Conservation (phyloP, 2,888 invertebrate genomes). For the Agrilus cyanescens region DNA sequence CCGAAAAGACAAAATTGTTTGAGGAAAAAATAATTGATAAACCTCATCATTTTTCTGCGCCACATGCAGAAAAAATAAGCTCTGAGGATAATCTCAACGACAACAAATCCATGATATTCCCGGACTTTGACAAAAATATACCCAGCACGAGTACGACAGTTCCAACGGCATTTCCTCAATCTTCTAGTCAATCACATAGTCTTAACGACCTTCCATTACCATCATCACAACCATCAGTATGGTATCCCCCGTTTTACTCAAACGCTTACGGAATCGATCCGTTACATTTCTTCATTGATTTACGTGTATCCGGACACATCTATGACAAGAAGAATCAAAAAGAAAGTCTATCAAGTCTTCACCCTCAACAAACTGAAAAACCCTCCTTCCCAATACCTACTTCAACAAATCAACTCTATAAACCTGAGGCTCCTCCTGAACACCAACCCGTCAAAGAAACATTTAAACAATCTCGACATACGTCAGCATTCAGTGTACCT, state of each 20-base stretch:
- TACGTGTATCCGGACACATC: conserved; percentile 73
- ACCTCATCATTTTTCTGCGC: background rate
- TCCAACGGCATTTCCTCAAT: conserved; percentile 19
- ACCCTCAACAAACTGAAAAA: conserved; percentile 8
- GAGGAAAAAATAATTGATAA: conserved; percentile 13
- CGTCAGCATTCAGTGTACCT: conserved; percentile 73
- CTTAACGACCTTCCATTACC: conserved; percentile 46
- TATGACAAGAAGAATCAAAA: conserved; percentile 63
- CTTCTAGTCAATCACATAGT: conserved; percentile 25
- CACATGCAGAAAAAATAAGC: too few relatives aligned
- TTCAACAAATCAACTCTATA: conserved; percentile 4
- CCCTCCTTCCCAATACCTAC: conserved; percentile 8
- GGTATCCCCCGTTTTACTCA: conserved; percentile 72
- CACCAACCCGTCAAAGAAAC: conserved; percentile 14
- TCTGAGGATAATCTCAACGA: too few relatives aligned
- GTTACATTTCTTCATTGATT: conserved; percentile 71
- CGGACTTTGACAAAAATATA: too few relatives aligned
- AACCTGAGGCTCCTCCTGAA: conserved; percentile 5
- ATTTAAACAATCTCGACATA: conserved; percentile 41
- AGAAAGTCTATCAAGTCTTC: conserved; percentile 21
- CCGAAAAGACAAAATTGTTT: conserved; percentile 21
- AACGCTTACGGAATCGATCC: conserved; percentile 77
- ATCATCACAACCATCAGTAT: conserved; percentile 64
- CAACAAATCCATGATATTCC: too few relatives aligned
- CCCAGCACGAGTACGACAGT: conserved; percentile 3